phyloP scores from a whole-genome alignment of 2,888 invertebrate genomes.

The Ethmia dodecea region DNA sequence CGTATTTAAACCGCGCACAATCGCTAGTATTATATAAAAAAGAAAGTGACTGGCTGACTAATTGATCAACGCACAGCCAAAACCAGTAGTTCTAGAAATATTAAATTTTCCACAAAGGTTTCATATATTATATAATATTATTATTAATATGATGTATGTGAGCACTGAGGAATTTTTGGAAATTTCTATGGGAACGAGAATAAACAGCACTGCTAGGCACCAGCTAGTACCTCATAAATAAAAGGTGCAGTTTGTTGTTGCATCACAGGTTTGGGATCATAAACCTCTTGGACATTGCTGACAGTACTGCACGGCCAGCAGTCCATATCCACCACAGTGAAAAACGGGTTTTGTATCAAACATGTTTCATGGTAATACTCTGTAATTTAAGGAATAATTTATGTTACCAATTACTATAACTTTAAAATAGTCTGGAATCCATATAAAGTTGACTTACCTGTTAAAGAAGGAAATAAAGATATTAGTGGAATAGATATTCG shows the following conservation, averaged over 20 bases:
- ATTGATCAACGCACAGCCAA: too few species aligned
- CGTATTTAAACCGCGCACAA: too few species aligned
- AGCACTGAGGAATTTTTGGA: too few species aligned
- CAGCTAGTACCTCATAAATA: conserved; percentile 78
- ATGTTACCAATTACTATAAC: not conserved
- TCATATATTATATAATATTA: too few species aligned
- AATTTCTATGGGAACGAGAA: too few species aligned
- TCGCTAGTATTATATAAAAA: too few species aligned
- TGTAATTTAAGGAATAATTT: conserved; percentile 40
- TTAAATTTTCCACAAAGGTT: too few species aligned
- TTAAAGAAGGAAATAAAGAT: conserved; percentile 83
- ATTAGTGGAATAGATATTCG: conserved; percentile 87
- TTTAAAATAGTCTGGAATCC: not conserved
- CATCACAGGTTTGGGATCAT: conserved; percentile 61
- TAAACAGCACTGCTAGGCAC: too few species aligned
- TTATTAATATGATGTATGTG: too few species aligned
- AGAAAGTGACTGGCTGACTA: too few species aligned
- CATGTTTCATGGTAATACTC: conserved; percentile 92
- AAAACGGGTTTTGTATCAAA: conserved; percentile 89
- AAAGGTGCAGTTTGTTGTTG: conserved; percentile 66
- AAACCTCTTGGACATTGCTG: conserved; percentile 81
- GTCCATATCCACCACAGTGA: conserved; percentile 88
- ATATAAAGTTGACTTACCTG: conserved; percentile 71
- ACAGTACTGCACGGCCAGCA: conserved; percentile 90
- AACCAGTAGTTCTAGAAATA: too few species aligned